phyloP scores from a whole-genome alignment of 1,140 invertebrate genomes.

The Philopotamus ludificatus region DNA sequence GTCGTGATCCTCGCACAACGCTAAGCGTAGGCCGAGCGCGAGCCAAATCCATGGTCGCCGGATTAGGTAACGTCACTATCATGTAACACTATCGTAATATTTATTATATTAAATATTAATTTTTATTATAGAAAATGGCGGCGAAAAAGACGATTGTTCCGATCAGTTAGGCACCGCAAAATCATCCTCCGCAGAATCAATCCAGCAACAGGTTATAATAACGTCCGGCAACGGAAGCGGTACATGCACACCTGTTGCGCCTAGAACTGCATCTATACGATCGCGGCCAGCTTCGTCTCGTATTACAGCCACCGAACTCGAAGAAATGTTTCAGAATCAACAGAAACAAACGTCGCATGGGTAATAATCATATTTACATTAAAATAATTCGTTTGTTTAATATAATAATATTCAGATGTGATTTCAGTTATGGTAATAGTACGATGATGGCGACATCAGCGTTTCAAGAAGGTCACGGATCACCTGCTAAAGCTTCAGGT shows the following conservation, averaged over 20 bases:
- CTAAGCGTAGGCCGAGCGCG: slow-evolving; percentile 86
- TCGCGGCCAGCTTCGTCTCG: slow-evolving; percentile 80
- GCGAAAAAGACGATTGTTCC: slow-evolving; percentile 68
- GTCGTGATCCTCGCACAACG: slow-evolving; percentile 90
- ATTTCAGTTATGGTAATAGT: slow-evolving; percentile 44
- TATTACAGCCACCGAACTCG: slow-evolving; percentile 85
- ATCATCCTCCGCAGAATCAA: slow-evolving; percentile 77
- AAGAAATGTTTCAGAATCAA: slow-evolving; percentile 86
- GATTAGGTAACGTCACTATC: slow-evolving; percentile 58
- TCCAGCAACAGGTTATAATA: slow-evolving; percentile 56
- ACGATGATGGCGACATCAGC: slow-evolving; percentile 73
- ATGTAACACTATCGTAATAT: too few relatives aligned
- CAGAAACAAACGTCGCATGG: slow-evolving; percentile 54
- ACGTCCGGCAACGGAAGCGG: slow-evolving; percentile 42
- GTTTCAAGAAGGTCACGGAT: slow-evolving; percentile 67
- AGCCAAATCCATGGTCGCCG: slow-evolving; percentile 87
- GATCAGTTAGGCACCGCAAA: slow-evolving; percentile 66
- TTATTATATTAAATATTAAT: background rate
- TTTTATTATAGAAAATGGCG: slow-evolving; percentile 51
- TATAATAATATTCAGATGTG: background rate
- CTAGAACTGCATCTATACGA: slow-evolving; percentile 83
- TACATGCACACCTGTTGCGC: slow-evolving; percentile 63
- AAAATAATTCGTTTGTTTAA: background rate
- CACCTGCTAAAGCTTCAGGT: slow-evolving; percentile 62
- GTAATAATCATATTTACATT: slow-evolving; percentile 36